Evolutionary conservation across 1,140 invertebrate genomes (phyloP).

Genomic region (Drosophila nebulosa): DNA sequence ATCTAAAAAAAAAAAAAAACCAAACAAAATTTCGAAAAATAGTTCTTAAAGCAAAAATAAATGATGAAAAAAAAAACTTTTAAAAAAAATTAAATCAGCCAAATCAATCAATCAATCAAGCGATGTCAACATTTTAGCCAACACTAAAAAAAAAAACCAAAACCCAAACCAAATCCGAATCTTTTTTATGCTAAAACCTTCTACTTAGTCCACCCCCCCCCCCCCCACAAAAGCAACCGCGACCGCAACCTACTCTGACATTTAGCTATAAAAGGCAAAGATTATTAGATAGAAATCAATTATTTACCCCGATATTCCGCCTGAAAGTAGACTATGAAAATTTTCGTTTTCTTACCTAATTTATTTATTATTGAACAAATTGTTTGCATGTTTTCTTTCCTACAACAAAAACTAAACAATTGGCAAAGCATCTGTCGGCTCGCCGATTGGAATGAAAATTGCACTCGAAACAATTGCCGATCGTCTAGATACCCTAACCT

Average conservation of each 20-base stretch:
- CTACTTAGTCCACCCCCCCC: conserved; percentile 19
- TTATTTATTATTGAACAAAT: neutral
- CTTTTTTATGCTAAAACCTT: conserved; percentile 1
- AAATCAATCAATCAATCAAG: conserved; percentile 47
- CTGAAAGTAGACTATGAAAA: neutral
- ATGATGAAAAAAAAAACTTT: neutral
- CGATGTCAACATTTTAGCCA: conserved; percentile 81
- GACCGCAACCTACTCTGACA: neutral
- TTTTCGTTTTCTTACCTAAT: neutral
- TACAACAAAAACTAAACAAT: conserved; percentile 22
- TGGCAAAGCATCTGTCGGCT: conserved; percentile 18
- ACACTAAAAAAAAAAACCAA: conserved; percentile 33
- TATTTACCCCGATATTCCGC: too few relatives aligned
- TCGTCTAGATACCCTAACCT: too few relatives aligned
- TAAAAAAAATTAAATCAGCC: conserved; percentile 14
- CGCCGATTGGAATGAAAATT: too few relatives aligned
- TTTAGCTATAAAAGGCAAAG: too few relatives aligned
- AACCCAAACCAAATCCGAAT: conserved; percentile 12
- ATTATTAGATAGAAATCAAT: too few relatives aligned
- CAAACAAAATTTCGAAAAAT: conserved; percentile 3
- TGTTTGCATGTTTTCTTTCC: conserved; percentile 48
- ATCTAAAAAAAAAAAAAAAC: conserved; percentile 28
- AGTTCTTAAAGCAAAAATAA: neutral
- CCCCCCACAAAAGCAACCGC: neutral
- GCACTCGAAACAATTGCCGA: too few relatives aligned